Evolutionary conservation across 2,113 vertebrate species (phyloP).

Genomic region (Argyrosomus japonicus): DNA sequence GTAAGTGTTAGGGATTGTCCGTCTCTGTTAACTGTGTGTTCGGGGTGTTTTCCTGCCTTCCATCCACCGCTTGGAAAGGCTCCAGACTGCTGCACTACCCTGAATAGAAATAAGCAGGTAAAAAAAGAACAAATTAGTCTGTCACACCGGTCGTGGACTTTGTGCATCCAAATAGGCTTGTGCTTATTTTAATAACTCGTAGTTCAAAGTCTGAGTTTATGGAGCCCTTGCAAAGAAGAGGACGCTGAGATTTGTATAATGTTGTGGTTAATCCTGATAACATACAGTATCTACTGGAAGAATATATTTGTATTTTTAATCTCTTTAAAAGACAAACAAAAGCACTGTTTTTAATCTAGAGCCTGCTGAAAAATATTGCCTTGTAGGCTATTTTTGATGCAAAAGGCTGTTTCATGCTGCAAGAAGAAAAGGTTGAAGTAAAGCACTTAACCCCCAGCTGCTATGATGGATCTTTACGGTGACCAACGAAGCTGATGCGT

Average conservation of each 20-base stretch:
- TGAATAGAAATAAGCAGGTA: slow-evolving; percentile 1
- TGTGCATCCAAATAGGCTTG: slow-evolving; percentile 19
- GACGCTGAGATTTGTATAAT: background rate
- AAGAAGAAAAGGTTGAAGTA: slow-evolving; percentile 13
- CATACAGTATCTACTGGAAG: background rate
- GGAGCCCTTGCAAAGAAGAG: background rate
- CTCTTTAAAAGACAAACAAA: slow-evolving; percentile 1
- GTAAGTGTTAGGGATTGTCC: slow-evolving; percentile 22
- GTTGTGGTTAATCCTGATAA: background rate
- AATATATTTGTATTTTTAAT: slow-evolving; percentile 9
- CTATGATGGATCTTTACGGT: slow-evolving; percentile 22
- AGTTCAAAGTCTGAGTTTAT: slow-evolving; percentile 2
- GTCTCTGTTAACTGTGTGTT: slow-evolving; percentile 35
- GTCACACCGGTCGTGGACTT: slow-evolving; percentile 16
- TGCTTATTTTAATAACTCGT: background rate
- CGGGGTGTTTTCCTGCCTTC: slow-evolving; percentile 32
- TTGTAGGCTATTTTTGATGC: slow-evolving; percentile 1
- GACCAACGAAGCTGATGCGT: slow-evolving; percentile 1
- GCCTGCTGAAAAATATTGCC: background rate
- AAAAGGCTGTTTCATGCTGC: slow-evolving; percentile 1
- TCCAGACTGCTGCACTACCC: slow-evolving; percentile 30
- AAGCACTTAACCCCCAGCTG: slow-evolving; percentile 40
- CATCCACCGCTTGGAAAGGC: slow-evolving; percentile 37
- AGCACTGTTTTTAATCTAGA: background rate
- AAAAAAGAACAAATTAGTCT: slow-evolving; percentile 13